Evolutionary conservation across 2,888 invertebrate species (phyloP), one percentile per base, ranked within the genome.

Genomic region (Ephialtes manifestator): DNA sequence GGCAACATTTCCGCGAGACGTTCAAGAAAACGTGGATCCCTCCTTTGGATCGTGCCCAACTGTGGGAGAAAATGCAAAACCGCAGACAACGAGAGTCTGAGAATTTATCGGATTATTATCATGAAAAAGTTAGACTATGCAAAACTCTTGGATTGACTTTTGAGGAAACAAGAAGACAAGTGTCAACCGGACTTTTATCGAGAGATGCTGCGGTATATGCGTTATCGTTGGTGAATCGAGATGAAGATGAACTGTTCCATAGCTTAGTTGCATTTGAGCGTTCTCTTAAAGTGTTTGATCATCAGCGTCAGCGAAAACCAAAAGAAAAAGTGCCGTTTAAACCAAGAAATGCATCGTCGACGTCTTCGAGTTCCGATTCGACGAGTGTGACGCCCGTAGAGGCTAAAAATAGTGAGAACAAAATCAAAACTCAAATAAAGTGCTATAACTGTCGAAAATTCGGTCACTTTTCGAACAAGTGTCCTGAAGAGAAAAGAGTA

Each of bases 61-160:
- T 87, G 3, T 87, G 83, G 75, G 46, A 65, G 1, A 85, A 83
- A 43, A 81, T 86, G 86, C 75, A 84, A 60, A 83, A 74, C 1
- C 84, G 84, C 0, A 46, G 55, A 43, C 86, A 84, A 80, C 67
- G 67, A 0, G 31, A 58, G 81, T 84, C 46, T 20, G 79, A 74
- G 81, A 65, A 4, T 2, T 20, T 87, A 1, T 80, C 82, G 0
- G 77, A 83, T 7, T 88, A 88, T 68, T 86, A 60, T 43, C 79
- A 86, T 10, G 86, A 84, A 0, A 88, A 86, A 15, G 83, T 31
- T 31, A 2, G 31, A 4, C 5, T 31, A 5, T 31, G 31, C 31
- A 31, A 31, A 31, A 31, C 31, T 31, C 31, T 31, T 31, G 31
- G 31, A 31, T 31, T 31, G 31, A 31, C 31, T 4, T 31, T 31